These are phyloP conservation scores for Catharus fuscescens DNA, from an alignment of 2,113 vertebrate genomes.

Conservation along the genomic window DNA sequence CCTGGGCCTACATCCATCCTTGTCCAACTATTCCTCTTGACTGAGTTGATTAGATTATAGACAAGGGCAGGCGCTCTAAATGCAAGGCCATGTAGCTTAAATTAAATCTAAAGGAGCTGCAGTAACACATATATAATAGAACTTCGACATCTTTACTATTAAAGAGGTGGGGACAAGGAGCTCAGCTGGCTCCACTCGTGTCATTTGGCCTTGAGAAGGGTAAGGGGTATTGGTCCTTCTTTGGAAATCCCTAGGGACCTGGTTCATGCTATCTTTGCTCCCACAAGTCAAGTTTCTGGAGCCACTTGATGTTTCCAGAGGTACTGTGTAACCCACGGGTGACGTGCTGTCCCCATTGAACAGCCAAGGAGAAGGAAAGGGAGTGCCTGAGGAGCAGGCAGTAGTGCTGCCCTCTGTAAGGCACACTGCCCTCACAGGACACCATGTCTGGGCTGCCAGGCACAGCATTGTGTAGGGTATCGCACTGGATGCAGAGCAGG, in stretches of 20 bases:
- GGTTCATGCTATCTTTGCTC: background rate
- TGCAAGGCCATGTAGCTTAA: constrained; percentile 51
- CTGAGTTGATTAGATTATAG: constrained; percentile 56
- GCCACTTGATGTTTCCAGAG: background rate
- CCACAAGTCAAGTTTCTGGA: background rate
- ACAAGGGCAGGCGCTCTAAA: constrained; percentile 45
- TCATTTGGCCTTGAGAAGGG: background rate
- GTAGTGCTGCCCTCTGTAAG: background rate
- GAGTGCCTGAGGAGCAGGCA: accelerated
- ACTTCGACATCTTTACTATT: background rate
- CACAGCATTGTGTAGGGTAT: accelerated
- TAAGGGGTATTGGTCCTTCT: background rate
- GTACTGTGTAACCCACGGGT: no score
- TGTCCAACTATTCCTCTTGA: constrained; percentile 55
- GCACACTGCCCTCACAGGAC: background rate
- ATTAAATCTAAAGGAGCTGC: constrained; percentile 47
- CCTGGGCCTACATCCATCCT: constrained; percentile 30
- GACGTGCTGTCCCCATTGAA: background rate
- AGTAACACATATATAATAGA: constrained; percentile 9
- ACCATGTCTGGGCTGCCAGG: background rate
- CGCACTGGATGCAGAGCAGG: accelerated
- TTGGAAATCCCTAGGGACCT: background rate
- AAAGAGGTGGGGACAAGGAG: background rate
- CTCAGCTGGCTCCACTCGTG: background rate
- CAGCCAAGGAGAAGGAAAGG: background rate